phyloP scores from a whole-genome alignment of 1,140 invertebrate genomes.

The Hycleus phaleratus region DNA sequence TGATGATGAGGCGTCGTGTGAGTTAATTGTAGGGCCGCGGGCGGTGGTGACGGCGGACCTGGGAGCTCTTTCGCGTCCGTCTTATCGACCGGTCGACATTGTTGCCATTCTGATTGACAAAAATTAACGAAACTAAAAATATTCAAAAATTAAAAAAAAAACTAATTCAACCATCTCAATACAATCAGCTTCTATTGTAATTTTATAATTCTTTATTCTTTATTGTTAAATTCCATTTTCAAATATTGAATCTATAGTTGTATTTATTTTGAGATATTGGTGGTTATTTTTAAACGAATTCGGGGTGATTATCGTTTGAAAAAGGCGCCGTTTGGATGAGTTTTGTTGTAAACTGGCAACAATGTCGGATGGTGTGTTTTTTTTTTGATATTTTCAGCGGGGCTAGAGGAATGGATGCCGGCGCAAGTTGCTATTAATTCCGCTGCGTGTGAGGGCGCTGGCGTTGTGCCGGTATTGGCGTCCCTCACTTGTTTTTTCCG shows the following conservation, averaged over 20 bases:
- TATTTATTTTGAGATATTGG: too few species aligned
- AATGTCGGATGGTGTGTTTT: slow-evolving; percentile 16
- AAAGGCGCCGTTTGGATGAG: background rate
- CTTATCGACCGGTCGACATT: slow-evolving; percentile 27
- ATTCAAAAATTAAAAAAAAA: background rate
- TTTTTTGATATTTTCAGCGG: slow-evolving; percentile 9
- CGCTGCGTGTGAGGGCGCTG: slow-evolving; percentile 39
- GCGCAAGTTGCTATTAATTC: slow-evolving; percentile 17
- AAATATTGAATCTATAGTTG: too few species aligned
- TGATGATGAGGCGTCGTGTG: background rate
- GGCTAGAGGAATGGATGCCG: slow-evolving; percentile 11
- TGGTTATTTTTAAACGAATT: background rate
- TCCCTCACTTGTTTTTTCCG: slow-evolving; percentile 25
- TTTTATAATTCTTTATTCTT: too few species aligned
- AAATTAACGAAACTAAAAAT: background rate
- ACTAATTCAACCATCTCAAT: background rate
- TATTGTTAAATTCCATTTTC: too few species aligned
- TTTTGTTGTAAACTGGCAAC: slow-evolving; percentile 11
- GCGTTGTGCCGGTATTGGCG: slow-evolving; percentile 31
- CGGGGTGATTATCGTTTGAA: background rate
- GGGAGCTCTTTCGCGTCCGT: slow-evolving; percentile 17
- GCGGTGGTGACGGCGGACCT: slow-evolving; percentile 3
- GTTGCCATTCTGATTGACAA: slow-evolving; percentile 2
- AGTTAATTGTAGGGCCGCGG: slow-evolving; percentile 9
- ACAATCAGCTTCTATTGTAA: too few species aligned